Percentiles rank a stretch among this genome's conserved stretches.
Evolutionary conservation across 1,140 invertebrate species (phyloP).

Genomic region (Hypsibius dujardini): DNA sequence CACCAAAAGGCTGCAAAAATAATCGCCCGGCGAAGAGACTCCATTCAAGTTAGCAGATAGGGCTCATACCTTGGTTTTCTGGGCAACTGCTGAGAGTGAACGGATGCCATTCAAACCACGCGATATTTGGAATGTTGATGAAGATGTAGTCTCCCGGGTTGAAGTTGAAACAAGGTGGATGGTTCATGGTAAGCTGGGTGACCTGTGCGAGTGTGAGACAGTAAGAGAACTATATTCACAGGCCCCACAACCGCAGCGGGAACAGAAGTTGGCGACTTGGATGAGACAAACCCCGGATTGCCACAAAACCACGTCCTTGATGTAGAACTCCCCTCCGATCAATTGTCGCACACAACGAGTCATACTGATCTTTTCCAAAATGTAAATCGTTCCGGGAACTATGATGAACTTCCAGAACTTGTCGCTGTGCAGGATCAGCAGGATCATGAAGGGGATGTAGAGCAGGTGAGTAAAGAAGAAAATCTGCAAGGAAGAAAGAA

Average conservation of each 20-base stretch:
- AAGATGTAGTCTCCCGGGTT: conserved; percentile 85
- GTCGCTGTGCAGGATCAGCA: conserved; percentile 66
- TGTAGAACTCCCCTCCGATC: conserved; percentile 36
- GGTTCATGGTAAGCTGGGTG: conserved; percentile 47
- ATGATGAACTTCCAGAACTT: conserved; percentile 94
- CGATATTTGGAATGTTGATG: conserved; percentile 75
- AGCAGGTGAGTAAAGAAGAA: conserved; percentile 88
- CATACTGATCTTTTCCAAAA: conserved; percentile 48
- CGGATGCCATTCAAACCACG: conserved; percentile 87
- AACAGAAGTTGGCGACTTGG: conserved; percentile 43
- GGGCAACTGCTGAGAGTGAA: conserved; percentile 90
- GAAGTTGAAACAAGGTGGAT: conserved; percentile 66
- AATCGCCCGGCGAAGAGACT: no score
- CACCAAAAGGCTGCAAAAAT: no score
- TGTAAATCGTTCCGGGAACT: conserved; percentile 56
- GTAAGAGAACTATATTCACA: no score
- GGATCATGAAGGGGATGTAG: conserved; percentile 70
- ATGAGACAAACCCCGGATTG: conserved; percentile 47
- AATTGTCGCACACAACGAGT: conserved; percentile 1
- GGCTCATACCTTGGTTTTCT: conserved; percentile 58
- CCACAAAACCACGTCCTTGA: conserved; percentile 61
- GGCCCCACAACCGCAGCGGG: conserved; percentile 9
- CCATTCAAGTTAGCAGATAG: not conserved
- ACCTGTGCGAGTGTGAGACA: conserved; percentile 26
- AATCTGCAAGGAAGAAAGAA: conserved; percentile 40